Base-by-base conservation (phyloP, 2,888 invertebrate genomes). In the Phyllotreta cruciferae region DNA sequence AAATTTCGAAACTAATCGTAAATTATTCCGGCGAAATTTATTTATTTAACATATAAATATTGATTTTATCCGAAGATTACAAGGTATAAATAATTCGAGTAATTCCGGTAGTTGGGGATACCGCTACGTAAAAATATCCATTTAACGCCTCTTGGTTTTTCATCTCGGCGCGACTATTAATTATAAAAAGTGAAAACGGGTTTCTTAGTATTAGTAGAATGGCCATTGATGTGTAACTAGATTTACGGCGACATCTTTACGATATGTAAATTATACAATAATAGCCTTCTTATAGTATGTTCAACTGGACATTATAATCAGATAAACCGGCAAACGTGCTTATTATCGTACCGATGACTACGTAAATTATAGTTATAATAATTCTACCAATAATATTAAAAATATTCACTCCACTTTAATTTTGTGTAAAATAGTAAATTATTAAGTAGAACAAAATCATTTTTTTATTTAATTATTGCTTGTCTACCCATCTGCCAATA, bases 181-280 rank as follows among this genome's bases (percentile, higher is more conserved):
- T 64, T 64, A 54, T 63, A 60, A 63, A 49, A 52, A 68, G 58
- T 54, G 58, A 60, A 58, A 64, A 69, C 66, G 47, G 64, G 63
- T 66, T 69, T 63, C 45, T 55, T 14, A 56, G 13, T 14, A 50
- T 41, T 41, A 52, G 52, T 37, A 52, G 24, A 24, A 24, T 24
- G 24, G 60, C 63, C 36, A 50, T 53, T 58, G 49, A 54, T 58
- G 47, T 63, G 44, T 63, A 54, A 50, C 47, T 57, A 66, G 63
- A 66, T 66, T 66, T 66, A 66, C 42, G 50, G 58, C 55, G 66
- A 68, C 70, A 70, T 63, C 53, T 68, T 70, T 66, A 68, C 60
- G 70, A 66, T 68, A 70, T 65, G 66, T 70, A 68, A 68, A 70
- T 70, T 70, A 70, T 34, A 44, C 56, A 55, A 60, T 60, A 63